Evolutionary conservation across 1,140 invertebrate species (phyloP).

Genomic region (Anastatus disparis): DNA sequence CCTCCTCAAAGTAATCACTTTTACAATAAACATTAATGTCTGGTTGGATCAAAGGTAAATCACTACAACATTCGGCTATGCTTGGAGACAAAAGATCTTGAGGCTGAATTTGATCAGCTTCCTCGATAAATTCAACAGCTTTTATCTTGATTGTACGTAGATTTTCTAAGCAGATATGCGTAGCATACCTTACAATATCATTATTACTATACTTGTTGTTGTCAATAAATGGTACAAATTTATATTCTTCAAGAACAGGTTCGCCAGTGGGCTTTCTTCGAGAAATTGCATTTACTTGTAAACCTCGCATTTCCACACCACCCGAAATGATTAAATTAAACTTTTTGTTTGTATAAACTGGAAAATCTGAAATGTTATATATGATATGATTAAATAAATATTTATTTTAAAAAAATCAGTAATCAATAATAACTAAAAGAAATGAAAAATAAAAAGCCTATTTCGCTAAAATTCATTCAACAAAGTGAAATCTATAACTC

Average conservation of each 20-base stretch:
- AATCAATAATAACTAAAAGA: too few species aligned
- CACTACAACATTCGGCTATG: constrained; percentile 68
- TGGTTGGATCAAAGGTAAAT: constrained; percentile 69
- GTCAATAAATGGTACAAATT: constrained; percentile 69
- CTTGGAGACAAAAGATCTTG: constrained; percentile 64
- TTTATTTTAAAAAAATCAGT: too few species aligned
- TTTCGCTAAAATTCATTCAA: too few species aligned
- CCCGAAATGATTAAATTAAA: constrained; percentile 69
- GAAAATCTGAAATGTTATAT: constrained; percentile 49
- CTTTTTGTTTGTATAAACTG: constrained; percentile 64
- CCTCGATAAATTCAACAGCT: constrained; percentile 75
- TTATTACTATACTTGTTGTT: constrained; percentile 42
- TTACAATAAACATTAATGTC: constrained; percentile 52
- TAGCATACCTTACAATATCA: constrained; percentile 64
- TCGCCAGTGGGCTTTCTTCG: constrained; percentile 72
- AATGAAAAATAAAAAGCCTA: too few species aligned
- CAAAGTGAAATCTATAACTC: too few species aligned
- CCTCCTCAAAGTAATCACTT: constrained; percentile 55
- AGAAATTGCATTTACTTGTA: constrained; percentile 83
- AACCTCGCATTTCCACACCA: constrained; percentile 83
- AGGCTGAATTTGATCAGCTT: constrained; percentile 62
- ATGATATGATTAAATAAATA: too few species aligned
- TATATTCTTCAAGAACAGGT: constrained; percentile 77
- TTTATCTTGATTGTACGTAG: constrained; percentile 74
- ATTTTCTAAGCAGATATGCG: constrained; percentile 84